Conservation (phyloP, 2,888 invertebrate species). For the Euplexia lucipara region DNA sequence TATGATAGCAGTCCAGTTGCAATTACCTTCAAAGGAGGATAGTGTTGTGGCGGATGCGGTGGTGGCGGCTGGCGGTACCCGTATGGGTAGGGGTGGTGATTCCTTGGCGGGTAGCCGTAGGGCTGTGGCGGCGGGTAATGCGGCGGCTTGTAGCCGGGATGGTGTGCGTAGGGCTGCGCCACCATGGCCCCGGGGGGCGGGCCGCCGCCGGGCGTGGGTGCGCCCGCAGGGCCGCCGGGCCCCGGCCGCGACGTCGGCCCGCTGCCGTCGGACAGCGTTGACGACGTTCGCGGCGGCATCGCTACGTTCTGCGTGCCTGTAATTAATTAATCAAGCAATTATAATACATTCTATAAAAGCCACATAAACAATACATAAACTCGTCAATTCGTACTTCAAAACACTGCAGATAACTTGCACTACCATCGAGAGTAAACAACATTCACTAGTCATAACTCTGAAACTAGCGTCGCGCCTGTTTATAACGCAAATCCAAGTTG, state of each 20-base stretch:
- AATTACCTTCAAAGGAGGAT: constrained; percentile 84
- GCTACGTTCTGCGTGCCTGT: constrained; percentile 97
- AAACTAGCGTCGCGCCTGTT: constrained; percentile 50
- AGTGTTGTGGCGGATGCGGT: constrained; percentile 86
- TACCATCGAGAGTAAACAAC: constrained; percentile 20
- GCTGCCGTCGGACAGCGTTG: constrained; percentile 92
- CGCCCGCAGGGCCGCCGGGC: constrained; percentile 74
- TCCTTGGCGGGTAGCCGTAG: constrained; percentile 86
- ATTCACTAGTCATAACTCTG: constrained; percentile 26
- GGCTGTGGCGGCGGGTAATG: constrained; percentile 88
- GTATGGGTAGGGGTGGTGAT: constrained; percentile 89
- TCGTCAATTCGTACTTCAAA: constrained; percentile 17
- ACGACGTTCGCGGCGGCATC: constrained; percentile 98
- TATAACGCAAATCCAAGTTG: constrained; percentile 66
- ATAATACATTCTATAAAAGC: not conserved
- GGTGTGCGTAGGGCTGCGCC: constrained; percentile 85
- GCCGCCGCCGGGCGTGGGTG: constrained; percentile 77
- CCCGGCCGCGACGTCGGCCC: constrained; percentile 81
- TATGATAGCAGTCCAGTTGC: constrained; percentile 12
- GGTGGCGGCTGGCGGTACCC: constrained; percentile 85
- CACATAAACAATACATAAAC: not conserved
- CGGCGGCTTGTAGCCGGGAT: constrained; percentile 83
- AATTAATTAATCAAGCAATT: constrained; percentile 63
- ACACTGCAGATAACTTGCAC: constrained; percentile 1
- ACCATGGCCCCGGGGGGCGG: constrained; percentile 85